Percentiles rank a stretch among this genome's conserved stretches.
phyloP scores from a whole-genome alignment of 2,888 invertebrate species.

The Drosophila aldrichi region DNA sequence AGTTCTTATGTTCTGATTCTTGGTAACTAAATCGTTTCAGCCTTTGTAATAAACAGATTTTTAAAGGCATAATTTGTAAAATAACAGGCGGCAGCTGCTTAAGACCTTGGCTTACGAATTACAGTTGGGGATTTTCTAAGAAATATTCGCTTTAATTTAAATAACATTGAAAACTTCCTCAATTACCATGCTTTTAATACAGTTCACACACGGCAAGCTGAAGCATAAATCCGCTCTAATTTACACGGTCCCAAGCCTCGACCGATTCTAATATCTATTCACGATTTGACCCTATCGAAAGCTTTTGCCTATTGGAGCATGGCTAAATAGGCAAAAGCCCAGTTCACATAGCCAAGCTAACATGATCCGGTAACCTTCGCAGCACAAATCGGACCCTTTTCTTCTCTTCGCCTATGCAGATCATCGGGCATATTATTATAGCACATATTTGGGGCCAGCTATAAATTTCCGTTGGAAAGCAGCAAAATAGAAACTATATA shows the following conservation, averaged over 20 bases:
- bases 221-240: conserved; percentile 27
- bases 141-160: not conserved
- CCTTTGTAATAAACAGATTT: not conserved
- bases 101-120: conserved; percentile 1
- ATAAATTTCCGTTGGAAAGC: conserved; percentile 63
- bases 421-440: conserved; percentile 48
- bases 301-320: conserved; percentile 8
- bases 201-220: conserved; percentile 20
- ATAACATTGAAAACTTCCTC: conserved; percentile 39
- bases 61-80: not conserved
- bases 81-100: not conserved
- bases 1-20: not conserved
- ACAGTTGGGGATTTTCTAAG: conserved; percentile 1
- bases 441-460: conserved; percentile 39
- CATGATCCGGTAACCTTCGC: conserved; percentile 34
- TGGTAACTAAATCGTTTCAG: not conserved
- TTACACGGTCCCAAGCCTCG: conserved; percentile 24
- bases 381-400: conserved; percentile 21
- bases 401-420: not conserved
- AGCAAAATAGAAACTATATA: conserved; percentile 68
- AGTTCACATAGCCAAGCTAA: conserved; percentile 16
- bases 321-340: too few relatives aligned
- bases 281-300: conserved; percentile 16
- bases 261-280: conserved; percentile 25
- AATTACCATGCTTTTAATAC: conserved; percentile 14